phyloP scores from a whole-genome alignment of 2,888 invertebrate genomes.

The Pogonocherus hispidulus region DNA sequence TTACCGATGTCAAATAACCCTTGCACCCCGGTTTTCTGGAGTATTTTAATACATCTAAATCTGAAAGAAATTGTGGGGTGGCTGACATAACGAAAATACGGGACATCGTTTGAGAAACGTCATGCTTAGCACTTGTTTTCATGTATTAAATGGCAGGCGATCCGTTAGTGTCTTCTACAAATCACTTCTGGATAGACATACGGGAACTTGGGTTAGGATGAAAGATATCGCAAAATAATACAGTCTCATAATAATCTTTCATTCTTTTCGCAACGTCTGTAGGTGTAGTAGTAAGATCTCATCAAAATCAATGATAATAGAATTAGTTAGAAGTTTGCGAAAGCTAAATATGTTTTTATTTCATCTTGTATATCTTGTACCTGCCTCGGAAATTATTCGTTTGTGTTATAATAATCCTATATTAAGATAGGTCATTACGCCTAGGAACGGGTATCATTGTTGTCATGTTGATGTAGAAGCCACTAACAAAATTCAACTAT shows the following conservation, averaged over 20 bases:
- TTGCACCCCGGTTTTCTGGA: constrained; percentile 5
- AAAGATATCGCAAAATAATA: constrained; percentile 26
- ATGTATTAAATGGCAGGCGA: constrained; percentile 34
- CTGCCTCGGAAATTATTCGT: no score
- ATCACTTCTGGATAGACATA: constrained; percentile 33
- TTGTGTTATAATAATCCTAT: no score
- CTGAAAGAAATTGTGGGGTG: constrained; percentile 28
- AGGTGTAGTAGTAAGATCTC: no score
- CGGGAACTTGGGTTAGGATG: constrained; percentile 6
- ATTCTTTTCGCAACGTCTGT: no score
- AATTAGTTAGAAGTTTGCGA: no score
- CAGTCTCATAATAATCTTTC: neutral
- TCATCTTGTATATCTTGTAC: no score
- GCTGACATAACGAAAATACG: constrained; percentile 34
- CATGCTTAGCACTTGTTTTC: constrained; percentile 37
- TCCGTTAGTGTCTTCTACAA: constrained; percentile 34
- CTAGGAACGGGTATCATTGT: no score
- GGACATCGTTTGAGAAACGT: constrained; percentile 26
- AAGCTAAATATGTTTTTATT: no score
- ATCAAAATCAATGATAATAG: no score
- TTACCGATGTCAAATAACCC: constrained; percentile 18
- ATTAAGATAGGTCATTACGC: no score
- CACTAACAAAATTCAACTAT: no score
- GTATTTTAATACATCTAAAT: constrained; percentile 16
- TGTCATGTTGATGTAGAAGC: no score